Evolutionary conservation across 2,797 vertebrate species (phyloP), one percentile per base, ranked within the genome.

Genomic region (Pempheris klunzingeri): DNA sequence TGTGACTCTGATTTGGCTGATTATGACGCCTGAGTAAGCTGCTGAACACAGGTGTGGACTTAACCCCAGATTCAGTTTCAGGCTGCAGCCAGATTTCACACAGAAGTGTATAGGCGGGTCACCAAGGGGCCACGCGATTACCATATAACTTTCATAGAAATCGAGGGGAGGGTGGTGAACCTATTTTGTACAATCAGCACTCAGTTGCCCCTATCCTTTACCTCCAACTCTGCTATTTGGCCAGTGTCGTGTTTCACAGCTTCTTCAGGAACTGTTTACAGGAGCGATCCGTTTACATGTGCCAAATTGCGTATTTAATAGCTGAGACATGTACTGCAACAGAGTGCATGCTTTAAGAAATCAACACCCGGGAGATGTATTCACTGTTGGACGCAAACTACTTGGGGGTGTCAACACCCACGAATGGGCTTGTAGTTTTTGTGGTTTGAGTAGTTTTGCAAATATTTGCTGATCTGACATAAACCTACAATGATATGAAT

Each of bases 291-390:
- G 88, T 95, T 96, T 94, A 90, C 88, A 94, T 78, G 92, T 84
- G 91, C 90, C 92, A 90, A 93, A 91, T 92, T 93, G 93, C 84
- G 89, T 87, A 68, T 96, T 95, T 93, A 92, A 91, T 91, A 93
- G 90, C 90, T 87, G 91, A 90, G 88, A 85, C 92, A 91, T 84
- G 86, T 79, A 46, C 78, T 92, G 89, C 94, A 79, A 83, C 77
- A 39, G 90, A 92, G 92, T 90, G 93, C 90, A 85, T 92, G 92
- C 94, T 94, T 94, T 86, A 36, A 90, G 95, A 96, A 96, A 95
- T 95, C 93, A 96, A 94, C 93, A 96, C 87, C 92, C 92, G 59
- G 89, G 90, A 94, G 94, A 95, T 94, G 91, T 94, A 92, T 87
- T 92, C 92, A 88, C 92, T 82, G 78, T 88, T 90, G 73, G 80